Evolutionary conservation across 2,113 vertebrate genomes (phyloP).

Genomic region (Myotis yumanensis): DNA sequence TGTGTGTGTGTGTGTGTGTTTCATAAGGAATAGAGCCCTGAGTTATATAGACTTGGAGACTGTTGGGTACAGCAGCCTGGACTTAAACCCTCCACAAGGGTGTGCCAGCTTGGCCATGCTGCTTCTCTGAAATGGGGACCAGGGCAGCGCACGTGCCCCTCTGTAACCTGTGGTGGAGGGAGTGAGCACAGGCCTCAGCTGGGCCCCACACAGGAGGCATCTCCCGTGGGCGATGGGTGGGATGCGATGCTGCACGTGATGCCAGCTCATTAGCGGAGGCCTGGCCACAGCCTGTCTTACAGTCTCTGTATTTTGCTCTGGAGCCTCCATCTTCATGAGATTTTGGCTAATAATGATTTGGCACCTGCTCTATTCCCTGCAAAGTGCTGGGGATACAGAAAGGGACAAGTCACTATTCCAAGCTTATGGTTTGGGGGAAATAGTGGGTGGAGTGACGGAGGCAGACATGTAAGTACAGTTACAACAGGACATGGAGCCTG

Average conservation of each 20-base stretch:
- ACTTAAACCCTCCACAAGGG: neutral
- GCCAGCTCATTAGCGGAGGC: neutral
- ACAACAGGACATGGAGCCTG: neutral
- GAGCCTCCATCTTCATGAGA: neutral
- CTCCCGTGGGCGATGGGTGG: rapidly evolving
- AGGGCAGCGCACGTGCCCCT: neutral
- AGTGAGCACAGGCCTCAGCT: rapidly evolving
- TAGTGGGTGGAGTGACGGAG: rapidly evolving
- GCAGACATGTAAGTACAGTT: neutral
- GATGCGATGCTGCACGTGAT: no score
- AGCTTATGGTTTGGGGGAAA: neutral
- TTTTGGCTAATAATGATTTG: neutral
- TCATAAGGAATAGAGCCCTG: neutral
- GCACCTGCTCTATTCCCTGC: neutral
- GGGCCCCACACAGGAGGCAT: rapidly evolving
- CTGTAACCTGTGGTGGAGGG: neutral
- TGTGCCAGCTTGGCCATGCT: no score
- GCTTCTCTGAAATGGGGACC: neutral
- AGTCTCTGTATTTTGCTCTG: neutral
- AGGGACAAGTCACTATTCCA: neutral
- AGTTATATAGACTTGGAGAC: neutral
- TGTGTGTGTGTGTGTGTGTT: neutral
- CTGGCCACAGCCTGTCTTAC: neutral
- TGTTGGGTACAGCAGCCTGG: neutral
- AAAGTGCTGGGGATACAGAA: no score